A percentile compares a stretch with the other conserved stretches of the same genome.
Evolutionary conservation across 2,113 vertebrate species (phyloP).

Genomic region (Petroica traversi): DNA sequence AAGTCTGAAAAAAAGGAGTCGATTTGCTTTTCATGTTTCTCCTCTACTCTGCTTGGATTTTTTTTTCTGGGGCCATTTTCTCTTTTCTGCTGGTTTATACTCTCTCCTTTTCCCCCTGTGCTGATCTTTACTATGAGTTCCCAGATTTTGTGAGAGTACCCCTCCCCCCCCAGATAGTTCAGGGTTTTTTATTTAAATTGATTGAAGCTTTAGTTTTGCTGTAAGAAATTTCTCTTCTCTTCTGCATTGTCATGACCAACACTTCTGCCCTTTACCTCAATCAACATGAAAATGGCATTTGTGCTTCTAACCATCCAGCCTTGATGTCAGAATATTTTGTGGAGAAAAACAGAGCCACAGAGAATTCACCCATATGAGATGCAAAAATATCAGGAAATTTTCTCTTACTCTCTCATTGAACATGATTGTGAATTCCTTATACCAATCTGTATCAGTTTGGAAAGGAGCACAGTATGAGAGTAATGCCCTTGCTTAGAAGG

Average conservation of each 20-base stretch:
- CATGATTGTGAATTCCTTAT: constrained; percentile 1
- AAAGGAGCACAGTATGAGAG: not conserved
- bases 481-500: not conserved
- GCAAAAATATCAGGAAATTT: not conserved
- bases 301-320: not conserved
- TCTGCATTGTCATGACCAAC: not conserved
- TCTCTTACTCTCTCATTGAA: not conserved
- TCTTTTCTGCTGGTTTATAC: not conserved
- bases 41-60: not conserved
- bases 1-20: constrained; percentile 30
- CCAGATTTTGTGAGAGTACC: not conserved
- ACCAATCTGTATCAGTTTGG: not conserved
- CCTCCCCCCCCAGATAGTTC: not conserved
- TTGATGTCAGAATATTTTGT: constrained; percentile 2
- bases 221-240: not conserved
- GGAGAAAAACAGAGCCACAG: not conserved
- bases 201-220: constrained; percentile 23
- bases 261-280: constrained; percentile 48
- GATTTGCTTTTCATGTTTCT: constrained; percentile 15
- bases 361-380: not conserved
- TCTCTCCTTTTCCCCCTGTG: not conserved
- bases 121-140: not conserved
- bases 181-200: not conserved
- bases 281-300: constrained; percentile 46
- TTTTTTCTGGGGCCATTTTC: not conserved